Evolutionary conservation across 2,797 vertebrate species (phyloP).

Genomic region (Podarcis lilfordi): DNA sequence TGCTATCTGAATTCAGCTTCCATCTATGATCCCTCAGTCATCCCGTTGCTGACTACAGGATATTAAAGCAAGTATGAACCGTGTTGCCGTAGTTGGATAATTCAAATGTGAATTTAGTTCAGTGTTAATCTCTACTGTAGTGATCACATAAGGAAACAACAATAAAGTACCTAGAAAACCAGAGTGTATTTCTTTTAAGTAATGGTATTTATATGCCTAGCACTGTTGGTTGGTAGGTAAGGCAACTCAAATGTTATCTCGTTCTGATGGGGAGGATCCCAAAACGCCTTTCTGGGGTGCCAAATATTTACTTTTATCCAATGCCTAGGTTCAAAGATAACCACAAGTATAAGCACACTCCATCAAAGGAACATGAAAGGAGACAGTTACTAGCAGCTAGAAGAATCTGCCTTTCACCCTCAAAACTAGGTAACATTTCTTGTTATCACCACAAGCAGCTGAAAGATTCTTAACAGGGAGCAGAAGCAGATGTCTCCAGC

Average conservation of each 20-base stretch:
- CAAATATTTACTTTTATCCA: constrained; percentile 18
- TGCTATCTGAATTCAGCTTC: not conserved
- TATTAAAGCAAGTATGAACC: constrained; percentile 20
- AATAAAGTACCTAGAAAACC: not conserved
- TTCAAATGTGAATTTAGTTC: not conserved
- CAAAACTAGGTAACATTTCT: constrained; percentile 27
- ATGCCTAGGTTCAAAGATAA: not conserved
- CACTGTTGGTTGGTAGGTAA: constrained; percentile 17
- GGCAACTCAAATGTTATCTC: not conserved
- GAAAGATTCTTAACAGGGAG: constrained; percentile 20
- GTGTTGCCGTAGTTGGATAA: not conserved
- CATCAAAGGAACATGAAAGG: not conserved
- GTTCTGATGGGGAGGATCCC: not conserved
- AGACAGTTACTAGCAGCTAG: constrained; percentile 21
- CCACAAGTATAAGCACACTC: not conserved
- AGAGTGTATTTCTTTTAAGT: not conserved
- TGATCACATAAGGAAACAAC: not conserved
- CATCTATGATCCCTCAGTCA: not conserved
- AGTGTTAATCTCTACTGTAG: constrained; percentile 9
- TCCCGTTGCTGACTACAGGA: not conserved
- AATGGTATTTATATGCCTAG: not conserved
- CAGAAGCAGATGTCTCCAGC: constrained; percentile 64
- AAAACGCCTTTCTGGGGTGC: constrained; percentile 3
- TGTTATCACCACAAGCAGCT: constrained; percentile 38
- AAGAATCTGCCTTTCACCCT: constrained; percentile 18